phyloP scores from a whole-genome alignment of 2,113 vertebrate genomes.

The Nothoprocta pentlandii region DNA sequence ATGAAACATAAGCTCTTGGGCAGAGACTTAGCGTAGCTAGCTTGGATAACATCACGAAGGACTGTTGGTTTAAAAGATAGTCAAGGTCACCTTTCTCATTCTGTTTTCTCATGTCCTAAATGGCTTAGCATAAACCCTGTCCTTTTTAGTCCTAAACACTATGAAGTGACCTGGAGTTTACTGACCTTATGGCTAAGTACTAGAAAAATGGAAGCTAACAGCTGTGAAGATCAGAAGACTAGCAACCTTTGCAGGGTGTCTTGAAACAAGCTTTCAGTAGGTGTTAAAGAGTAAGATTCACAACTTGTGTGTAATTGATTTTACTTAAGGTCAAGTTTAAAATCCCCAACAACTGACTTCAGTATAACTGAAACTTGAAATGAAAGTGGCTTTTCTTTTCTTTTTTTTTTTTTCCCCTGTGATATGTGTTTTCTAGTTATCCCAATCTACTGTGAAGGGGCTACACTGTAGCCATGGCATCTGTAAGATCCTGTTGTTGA shows the following conservation, averaged over 20 bases:
- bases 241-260: not conserved
- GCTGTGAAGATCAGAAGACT: not conserved
- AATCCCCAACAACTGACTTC: not conserved
- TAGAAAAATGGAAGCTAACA: not conserved
- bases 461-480: not conserved
- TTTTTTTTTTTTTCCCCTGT: not conserved
- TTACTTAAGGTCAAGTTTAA: not conserved
- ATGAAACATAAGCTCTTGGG: not conserved
- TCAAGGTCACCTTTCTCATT: not conserved
- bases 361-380: not conserved
- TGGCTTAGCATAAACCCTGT: not conserved
- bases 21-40: not conserved
- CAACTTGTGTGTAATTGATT: not conserved
- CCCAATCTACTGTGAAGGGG: not conserved
- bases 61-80: not conserved
- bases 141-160: not conserved
- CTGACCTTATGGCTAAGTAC: not conserved
- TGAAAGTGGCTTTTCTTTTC: not conserved
- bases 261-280: not conserved
- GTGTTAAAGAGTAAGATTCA: not conserved
- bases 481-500: not conserved
- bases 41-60: accelerated
- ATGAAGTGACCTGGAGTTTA: not conserved
- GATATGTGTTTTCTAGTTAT: not conserved
- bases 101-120: not conserved